Evolutionary conservation across 1,140 invertebrate genomes (phyloP).

Genomic region (Brevipalpus yothersi): DNA sequence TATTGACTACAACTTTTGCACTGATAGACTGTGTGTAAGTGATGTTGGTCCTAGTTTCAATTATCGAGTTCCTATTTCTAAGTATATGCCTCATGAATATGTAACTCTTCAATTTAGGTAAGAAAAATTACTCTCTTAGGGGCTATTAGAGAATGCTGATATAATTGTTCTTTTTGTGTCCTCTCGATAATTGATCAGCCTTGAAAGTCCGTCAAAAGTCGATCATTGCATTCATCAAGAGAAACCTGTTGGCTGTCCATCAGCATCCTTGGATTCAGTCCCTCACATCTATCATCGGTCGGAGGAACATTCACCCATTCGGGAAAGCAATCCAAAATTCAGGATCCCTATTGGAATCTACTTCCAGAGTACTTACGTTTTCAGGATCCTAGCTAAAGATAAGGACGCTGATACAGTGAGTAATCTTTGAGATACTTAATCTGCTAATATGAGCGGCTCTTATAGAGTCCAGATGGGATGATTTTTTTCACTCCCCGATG

Average conservation of each 20-base stretch:
- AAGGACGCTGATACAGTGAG: slow-evolving; percentile 10
- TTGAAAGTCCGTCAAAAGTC: slow-evolving; percentile 10
- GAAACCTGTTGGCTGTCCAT: slow-evolving; percentile 8
- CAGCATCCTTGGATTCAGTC: slow-evolving; percentile 3
- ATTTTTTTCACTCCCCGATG: too few species aligned
- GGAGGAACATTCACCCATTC: slow-evolving; percentile 7
- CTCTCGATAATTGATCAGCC: neutral
- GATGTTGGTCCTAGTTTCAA: slow-evolving; percentile 8
- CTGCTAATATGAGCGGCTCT: too few species aligned
- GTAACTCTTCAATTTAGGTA: slow-evolving; percentile 13
- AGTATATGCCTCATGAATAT: slow-evolving; percentile 13
- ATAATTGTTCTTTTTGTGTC: neutral
- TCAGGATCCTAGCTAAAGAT: slow-evolving; percentile 10
- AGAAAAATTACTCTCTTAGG: neutral
- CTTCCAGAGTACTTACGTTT: slow-evolving; percentile 10
- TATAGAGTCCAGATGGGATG: too few species aligned
- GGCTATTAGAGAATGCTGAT: neutral
- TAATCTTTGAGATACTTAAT: too few species aligned
- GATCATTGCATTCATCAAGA: slow-evolving; percentile 11
- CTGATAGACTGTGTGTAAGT: slow-evolving; percentile 10
- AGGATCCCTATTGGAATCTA: slow-evolving; percentile 13
- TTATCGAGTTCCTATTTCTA: slow-evolving; percentile 12
- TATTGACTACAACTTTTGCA: slow-evolving; percentile 11
- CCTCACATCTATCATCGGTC: slow-evolving; percentile 7
- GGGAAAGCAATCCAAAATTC: slow-evolving; percentile 11